Conservation (phyloP, 2,888 invertebrate species). For the Malacosoma neustria region DNA sequence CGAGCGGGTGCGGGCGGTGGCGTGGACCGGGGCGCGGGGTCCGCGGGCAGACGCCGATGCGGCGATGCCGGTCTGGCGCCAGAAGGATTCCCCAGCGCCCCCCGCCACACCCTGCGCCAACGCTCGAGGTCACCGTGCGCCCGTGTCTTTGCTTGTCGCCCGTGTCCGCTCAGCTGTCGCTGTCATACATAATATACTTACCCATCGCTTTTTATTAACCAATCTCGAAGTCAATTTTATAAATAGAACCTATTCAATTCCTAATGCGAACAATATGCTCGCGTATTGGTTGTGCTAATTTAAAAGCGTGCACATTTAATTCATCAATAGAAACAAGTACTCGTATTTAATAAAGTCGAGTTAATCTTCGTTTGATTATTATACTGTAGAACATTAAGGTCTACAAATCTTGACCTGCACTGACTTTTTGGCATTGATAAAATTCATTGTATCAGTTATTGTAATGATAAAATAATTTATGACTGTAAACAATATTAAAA, state of each 20-base stretch:
- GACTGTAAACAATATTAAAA: too few relatives aligned
- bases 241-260: too few relatives aligned
- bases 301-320: too few relatives aligned
- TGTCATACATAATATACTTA: conserved; percentile 22
- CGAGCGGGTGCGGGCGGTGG: conserved; percentile 36
- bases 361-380: too few relatives aligned
- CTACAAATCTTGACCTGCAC: background rate
- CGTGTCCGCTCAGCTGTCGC: conserved; percentile 7
- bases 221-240: too few relatives aligned
- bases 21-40: conserved; percentile 35
- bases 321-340: too few relatives aligned
- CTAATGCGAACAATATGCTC: too few relatives aligned
- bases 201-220: conserved; percentile 20
- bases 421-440: background rate
- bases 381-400: too few relatives aligned
- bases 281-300: too few relatives aligned
- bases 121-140: conserved; percentile 43
- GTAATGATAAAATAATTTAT: too few relatives aligned
- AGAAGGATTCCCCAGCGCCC: conserved; percentile 75
- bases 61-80: conserved; percentile 74
- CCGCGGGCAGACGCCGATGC: conserved; percentile 64
- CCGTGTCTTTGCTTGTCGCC: conserved; percentile 29
- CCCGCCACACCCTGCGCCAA: conserved; percentile 33
- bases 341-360: too few relatives aligned
- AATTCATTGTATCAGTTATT: too few relatives aligned